Conservation (phyloP, 2,113 vertebrate genomes). For the Microcebus griseorufus region DNA sequence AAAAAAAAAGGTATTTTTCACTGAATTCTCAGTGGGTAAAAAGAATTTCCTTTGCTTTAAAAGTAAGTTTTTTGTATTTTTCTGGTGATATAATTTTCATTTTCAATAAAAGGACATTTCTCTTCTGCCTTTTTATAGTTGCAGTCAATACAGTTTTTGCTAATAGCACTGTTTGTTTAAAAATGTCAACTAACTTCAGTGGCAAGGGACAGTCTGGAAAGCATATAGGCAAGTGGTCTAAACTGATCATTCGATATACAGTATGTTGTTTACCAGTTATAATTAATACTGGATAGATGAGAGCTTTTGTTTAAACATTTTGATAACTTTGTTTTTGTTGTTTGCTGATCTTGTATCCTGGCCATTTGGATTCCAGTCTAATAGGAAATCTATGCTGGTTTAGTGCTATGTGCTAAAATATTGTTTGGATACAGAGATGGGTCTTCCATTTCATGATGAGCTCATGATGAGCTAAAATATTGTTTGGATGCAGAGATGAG, state of each 20-base stretch:
- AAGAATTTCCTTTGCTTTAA: constrained; percentile 35
- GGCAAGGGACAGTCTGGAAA: neutral
- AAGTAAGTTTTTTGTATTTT: neutral
- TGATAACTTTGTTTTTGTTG: neutral
- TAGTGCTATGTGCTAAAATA: neutral
- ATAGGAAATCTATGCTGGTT: neutral
- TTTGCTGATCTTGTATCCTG: neutral
- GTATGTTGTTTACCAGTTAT: neutral
- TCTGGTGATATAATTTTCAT: constrained; percentile 1
- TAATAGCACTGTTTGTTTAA: neutral
- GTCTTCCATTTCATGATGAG: no score
- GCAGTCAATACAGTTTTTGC: neutral
- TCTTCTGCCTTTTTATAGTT: neutral
- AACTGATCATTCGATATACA: neutral
- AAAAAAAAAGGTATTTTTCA: neutral
- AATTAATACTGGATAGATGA: neutral
- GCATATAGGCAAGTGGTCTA: neutral
- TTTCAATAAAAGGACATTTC: neutral
- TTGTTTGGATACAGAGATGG: no score
- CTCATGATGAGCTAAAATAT: no score
- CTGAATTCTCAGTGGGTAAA: neutral
- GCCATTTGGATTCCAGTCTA: neutral
- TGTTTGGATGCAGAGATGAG: neutral
- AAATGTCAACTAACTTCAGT: neutral
- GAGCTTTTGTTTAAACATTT: neutral